phyloP scores from a whole-genome alignment of 2,888 invertebrate genomes.

The Drymonia ruficornis region DNA sequence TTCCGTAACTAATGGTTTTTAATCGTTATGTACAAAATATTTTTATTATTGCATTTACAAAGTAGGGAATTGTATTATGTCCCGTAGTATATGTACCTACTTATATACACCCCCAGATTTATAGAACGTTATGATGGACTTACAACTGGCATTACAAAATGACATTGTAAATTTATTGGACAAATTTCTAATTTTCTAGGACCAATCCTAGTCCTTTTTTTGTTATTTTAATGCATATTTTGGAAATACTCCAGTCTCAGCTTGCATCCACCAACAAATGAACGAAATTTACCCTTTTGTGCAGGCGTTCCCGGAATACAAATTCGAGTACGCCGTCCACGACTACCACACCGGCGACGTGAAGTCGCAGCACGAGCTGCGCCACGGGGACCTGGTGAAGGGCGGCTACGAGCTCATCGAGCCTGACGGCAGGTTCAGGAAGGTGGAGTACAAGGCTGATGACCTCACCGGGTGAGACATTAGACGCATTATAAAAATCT shows the following conservation, averaged over 20 bases:
- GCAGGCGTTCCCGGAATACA: conserved; percentile 83
- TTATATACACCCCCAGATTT: too few species aligned
- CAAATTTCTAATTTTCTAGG: too few species aligned
- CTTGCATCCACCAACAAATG: neutral
- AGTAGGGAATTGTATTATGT: too few species aligned
- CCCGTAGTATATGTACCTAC: too few species aligned
- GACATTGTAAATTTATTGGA: too few species aligned
- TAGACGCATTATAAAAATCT: too few species aligned
- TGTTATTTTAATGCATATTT: neutral
- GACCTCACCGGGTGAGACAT: conserved; percentile 78
- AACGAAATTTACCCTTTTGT: conserved; percentile 11
- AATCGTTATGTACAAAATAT: neutral
- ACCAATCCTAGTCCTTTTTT: too few species aligned
- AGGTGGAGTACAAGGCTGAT: conserved; percentile 87
- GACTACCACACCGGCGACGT: conserved; percentile 85
- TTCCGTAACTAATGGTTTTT: neutral
- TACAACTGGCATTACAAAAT: too few species aligned
- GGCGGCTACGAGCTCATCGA: conserved; percentile 87
- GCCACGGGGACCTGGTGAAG: conserved; percentile 85
- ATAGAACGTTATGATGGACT: too few species aligned
- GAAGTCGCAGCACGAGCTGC: conserved; percentile 80
- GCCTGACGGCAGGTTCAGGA: conserved; percentile 86
- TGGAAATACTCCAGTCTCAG: too few species aligned
- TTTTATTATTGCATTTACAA: conserved; percentile 1
- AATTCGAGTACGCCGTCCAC: conserved; percentile 81